These are phyloP conservation scores for Hydrolagus affinis DNA, from an alignment of 2,113 vertebrate genomes.

Conservation along the genomic window DNA sequence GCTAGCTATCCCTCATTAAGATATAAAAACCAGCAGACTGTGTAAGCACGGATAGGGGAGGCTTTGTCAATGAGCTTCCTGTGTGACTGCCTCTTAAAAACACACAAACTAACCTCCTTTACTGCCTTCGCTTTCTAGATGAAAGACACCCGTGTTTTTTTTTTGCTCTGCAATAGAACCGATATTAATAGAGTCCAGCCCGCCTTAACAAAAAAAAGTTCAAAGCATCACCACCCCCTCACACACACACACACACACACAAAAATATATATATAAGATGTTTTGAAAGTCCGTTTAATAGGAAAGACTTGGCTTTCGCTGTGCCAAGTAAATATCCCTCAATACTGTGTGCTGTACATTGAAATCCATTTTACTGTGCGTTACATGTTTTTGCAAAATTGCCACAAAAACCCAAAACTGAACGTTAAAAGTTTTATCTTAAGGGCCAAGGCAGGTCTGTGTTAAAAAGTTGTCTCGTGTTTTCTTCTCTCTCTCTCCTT, in stretches of 20 bases:
- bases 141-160: not conserved
- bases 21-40: conserved; percentile 5
- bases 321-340: not conserved
- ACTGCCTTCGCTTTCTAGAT: not conserved
- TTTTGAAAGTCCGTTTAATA: no score
- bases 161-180: not conserved
- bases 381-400: no score
- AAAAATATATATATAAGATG: not conserved
- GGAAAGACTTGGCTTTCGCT: not conserved
- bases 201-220: not conserved
- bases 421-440: no score
- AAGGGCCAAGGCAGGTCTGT: no score
- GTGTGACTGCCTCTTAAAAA: conserved; percentile 5
- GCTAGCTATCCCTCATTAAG: conserved; percentile 17
- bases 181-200: conserved; percentile 5
- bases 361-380: no score
- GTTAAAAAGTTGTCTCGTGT: no score
- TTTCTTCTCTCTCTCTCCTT: no score
- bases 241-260: no score
- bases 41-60: conserved; percentile 24
- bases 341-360: no score
- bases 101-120: conserved; percentile 9
- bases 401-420: no score
- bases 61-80: not conserved
- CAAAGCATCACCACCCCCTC: not conserved